phyloP scores from a whole-genome alignment of 2,888 invertebrate genomes.

The Gnatocerus cornutus region DNA sequence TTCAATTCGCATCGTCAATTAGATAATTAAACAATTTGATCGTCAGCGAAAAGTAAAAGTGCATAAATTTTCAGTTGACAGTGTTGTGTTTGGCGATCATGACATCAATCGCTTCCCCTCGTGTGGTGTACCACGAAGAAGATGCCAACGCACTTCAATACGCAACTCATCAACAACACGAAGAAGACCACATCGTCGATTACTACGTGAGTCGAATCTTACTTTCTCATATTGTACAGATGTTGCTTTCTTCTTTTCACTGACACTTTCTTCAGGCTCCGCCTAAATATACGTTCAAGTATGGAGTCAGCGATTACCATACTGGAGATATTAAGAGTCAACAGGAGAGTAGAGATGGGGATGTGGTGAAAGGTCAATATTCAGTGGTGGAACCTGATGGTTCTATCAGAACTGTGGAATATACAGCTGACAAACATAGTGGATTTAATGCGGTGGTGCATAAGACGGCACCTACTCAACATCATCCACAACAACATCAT shows the following conservation, averaged over 20 bases:
- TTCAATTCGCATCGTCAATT: slow-evolving; percentile 7
- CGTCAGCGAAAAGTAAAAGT: slow-evolving; percentile 11
- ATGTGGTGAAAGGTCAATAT: slow-evolving; percentile 69
- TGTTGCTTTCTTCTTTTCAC: slow-evolving; percentile 33
- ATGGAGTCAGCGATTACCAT: slow-evolving; percentile 68
- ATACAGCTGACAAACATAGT: slow-evolving; percentile 68
- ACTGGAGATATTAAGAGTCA: slow-evolving; percentile 69
- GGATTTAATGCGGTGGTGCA: slow-evolving; percentile 69
- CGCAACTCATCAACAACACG: slow-evolving; percentile 35
- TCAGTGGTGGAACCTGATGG: slow-evolving; percentile 69
- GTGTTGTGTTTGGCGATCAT: slow-evolving; percentile 9
- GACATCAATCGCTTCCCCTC: slow-evolving; percentile 19
- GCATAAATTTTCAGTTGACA: slow-evolving; percentile 11
- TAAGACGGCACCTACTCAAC: slow-evolving; percentile 52
- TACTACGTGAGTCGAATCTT: slow-evolving; percentile 56
- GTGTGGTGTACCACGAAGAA: slow-evolving; percentile 50
- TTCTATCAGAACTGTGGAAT: slow-evolving; percentile 67
- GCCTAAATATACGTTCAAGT: slow-evolving; percentile 68
- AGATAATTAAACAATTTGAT: neutral
- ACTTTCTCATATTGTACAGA: slow-evolving; percentile 40
- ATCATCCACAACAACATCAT: slow-evolving; percentile 29
- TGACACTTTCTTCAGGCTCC: slow-evolving; percentile 59
- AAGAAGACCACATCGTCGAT: slow-evolving; percentile 54
- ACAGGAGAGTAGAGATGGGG: slow-evolving; percentile 67
- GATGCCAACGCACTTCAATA: slow-evolving; percentile 47